These are phyloP conservation scores for Crotophaga sulcirostris DNA, from an alignment of 2,113 vertebrate species.

Conservation along the genomic window DNA sequence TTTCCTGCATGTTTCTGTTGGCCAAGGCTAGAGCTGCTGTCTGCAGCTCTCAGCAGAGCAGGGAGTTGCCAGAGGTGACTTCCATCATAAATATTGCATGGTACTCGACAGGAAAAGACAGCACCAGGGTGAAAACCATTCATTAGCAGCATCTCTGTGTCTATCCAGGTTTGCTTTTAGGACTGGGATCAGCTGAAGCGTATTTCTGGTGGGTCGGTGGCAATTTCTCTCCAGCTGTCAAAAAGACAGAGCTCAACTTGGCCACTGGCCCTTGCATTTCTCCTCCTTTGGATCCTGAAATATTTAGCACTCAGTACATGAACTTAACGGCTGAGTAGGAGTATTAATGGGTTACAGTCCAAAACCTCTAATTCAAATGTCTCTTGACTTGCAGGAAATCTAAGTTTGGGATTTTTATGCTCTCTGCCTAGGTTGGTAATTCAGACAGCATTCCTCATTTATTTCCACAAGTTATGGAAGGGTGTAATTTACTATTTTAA, in stretches of 20 bases:
- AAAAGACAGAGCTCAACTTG: rapidly evolving
- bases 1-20: background rate
- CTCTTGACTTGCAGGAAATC: slow-evolving; percentile 20
- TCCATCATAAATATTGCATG: background rate
- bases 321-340: background rate
- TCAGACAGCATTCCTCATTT: background rate
- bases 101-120: background rate
- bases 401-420: slow-evolving; percentile 20
- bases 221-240: background rate
- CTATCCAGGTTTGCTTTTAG: background rate
- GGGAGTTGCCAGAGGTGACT: background rate
- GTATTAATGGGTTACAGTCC: background rate
- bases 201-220: background rate
- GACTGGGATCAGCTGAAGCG: background rate
- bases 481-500: slow-evolving; percentile 53
- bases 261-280: background rate
- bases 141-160: background rate
- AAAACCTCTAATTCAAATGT: slow-evolving; percentile 6
- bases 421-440: background rate
- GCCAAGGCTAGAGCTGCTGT: background rate
- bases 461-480: slow-evolving; percentile 8
- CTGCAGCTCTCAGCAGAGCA: background rate
- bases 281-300: background rate
- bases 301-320: background rate
- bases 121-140: background rate